Percentiles rank a stretch among this genome's conserved stretches.
These are phyloP conservation scores for Campoplex nolae DNA, from an alignment of 2,888 invertebrate species.

Conservation along the genomic window DNA sequence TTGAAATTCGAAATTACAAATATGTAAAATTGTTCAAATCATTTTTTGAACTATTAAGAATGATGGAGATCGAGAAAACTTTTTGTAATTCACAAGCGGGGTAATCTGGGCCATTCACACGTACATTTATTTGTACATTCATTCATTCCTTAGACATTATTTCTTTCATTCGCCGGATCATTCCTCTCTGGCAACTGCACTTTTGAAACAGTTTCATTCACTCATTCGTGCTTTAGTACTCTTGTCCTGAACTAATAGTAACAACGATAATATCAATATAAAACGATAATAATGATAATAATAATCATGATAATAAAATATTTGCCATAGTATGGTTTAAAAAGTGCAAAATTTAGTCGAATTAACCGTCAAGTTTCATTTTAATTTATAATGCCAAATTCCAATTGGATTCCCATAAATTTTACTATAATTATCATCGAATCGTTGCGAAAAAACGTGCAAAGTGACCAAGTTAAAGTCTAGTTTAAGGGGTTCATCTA, in stretches of 20 bases:
- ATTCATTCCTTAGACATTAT: no score
- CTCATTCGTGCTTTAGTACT: background rate
- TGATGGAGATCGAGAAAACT: background rate
- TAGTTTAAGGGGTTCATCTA: no score
- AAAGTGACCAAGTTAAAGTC: background rate
- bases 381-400: background rate
- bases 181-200: background rate
- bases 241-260: background rate
- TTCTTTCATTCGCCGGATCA: background rate
- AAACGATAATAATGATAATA: background rate
- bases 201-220: background rate
- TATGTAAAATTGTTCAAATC: background rate
- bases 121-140: background rate
- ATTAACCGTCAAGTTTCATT: background rate
- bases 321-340: background rate
- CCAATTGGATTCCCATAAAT: background rate
- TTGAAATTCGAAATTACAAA: background rate
- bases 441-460: background rate
- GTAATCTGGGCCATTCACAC: background rate
- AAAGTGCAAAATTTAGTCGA: background rate
- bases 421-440: background rate
- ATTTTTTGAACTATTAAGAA: background rate
- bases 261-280: background rate
- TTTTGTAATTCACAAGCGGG: background rate
- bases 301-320: background rate